Conservation (phyloP, 1,140 invertebrate species). For the Maconellicoccus hirsutus region DNA sequence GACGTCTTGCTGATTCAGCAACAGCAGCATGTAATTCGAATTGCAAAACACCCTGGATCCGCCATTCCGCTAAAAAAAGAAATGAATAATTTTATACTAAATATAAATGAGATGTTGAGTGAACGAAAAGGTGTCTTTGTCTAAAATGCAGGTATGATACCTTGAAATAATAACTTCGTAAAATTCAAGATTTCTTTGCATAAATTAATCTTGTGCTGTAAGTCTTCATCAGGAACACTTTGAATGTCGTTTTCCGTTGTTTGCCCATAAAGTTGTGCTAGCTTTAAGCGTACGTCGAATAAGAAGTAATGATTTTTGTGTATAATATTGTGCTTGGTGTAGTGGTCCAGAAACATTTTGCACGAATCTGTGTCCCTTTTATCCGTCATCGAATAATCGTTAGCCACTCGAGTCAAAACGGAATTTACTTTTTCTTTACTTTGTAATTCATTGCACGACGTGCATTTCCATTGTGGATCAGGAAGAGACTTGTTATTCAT, state of each 20-base stretch:
- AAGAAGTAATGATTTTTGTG: constrained; percentile 60
- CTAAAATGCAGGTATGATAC: no score
- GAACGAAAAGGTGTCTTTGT: no score
- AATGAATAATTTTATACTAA: not conserved
- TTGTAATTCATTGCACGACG: constrained; percentile 41
- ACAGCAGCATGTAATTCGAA: constrained; percentile 61
- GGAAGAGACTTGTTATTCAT: constrained; percentile 29
- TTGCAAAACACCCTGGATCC: constrained; percentile 51
- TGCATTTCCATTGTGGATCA: constrained; percentile 40
- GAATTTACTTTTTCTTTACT: constrained; percentile 42
- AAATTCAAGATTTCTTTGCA: constrained; percentile 49
- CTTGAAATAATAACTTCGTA: constrained; percentile 50
- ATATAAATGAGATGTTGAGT: no score
- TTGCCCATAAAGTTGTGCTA: constrained; percentile 57
- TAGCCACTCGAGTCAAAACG: constrained; percentile 49
- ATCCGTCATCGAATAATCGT: constrained; percentile 48
- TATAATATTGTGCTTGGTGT: constrained; percentile 34
- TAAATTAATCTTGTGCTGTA: constrained; percentile 49
- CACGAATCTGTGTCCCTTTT: constrained; percentile 47
- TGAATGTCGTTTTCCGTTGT: constrained; percentile 43
- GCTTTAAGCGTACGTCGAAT: constrained; percentile 54
- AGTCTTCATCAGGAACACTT: constrained; percentile 42
- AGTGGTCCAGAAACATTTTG: constrained; percentile 32
- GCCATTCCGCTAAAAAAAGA: constrained; percentile 47
- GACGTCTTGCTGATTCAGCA: constrained; percentile 50